Evolutionary conservation across 2,888 invertebrate species (phyloP).

Genomic region (Colostygia pectinataria): DNA sequence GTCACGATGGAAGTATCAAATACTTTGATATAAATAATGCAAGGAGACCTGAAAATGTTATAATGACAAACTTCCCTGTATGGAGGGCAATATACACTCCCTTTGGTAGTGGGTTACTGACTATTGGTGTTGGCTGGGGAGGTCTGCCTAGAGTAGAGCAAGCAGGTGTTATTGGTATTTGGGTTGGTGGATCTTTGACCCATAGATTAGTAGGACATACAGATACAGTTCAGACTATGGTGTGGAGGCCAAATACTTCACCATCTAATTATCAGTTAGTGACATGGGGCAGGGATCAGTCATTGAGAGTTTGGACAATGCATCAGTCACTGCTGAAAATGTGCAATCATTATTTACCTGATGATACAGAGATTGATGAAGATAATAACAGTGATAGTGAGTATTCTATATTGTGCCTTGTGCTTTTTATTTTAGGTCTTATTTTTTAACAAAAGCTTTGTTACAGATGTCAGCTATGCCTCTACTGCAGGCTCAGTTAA

Average conservation of each 20-base stretch:
- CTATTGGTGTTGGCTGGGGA: constrained; percentile 95
- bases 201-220: constrained; percentile 97
- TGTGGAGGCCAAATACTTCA: constrained; percentile 91
- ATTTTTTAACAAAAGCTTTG: background rate
- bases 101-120: constrained; percentile 95
- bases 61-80: constrained; percentile 93
- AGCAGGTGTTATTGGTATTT: constrained; percentile 82
- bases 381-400: constrained; percentile 79
- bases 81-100: constrained; percentile 97
- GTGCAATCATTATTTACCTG: constrained; percentile 86
- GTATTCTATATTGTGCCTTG: constrained; percentile 33
- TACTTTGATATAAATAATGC: constrained; percentile 96
- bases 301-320: constrained; percentile 94
- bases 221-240: constrained; percentile 97
- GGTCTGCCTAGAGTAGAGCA: constrained; percentile 90
- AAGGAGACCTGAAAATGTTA: constrained; percentile 90
- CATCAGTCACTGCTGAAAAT: constrained; percentile 92
- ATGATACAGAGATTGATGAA: constrained; percentile 82
- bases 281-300: constrained; percentile 98
- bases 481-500: constrained; percentile 70
- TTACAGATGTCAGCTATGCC: constrained; percentile 72
- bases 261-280: constrained; percentile 91
- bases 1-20: constrained; percentile 97
- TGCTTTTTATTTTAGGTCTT: background rate
- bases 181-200: constrained; percentile 86